Conservation (phyloP, 2,888 invertebrate species). For the Sphaerophoria rueppellii region DNA sequence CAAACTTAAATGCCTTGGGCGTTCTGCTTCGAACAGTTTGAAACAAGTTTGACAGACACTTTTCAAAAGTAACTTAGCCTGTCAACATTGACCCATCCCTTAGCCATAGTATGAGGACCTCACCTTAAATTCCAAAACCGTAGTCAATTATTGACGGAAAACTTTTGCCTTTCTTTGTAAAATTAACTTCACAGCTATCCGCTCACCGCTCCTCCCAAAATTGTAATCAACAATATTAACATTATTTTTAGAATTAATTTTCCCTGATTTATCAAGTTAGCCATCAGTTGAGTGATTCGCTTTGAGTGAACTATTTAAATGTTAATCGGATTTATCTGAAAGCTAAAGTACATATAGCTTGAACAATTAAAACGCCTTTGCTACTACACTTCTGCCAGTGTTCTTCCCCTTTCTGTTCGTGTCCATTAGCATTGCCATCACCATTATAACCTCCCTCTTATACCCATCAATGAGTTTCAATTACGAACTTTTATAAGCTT, state of each 20-base stretch:
- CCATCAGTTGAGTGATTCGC: conserved; percentile 3
- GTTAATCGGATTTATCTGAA: conserved; percentile 52
- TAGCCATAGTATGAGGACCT: neutral
- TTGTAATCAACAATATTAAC: conserved; percentile 22
- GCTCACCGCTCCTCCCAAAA: neutral
- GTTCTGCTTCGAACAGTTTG: too few relatives aligned
- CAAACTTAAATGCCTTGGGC: too few relatives aligned
- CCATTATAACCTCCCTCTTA: neutral
- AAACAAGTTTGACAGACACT: too few relatives aligned
- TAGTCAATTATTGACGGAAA: neutral
- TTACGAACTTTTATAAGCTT: conserved; percentile 63
- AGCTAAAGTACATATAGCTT: conserved; percentile 45
- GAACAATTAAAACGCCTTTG: conserved; percentile 38
- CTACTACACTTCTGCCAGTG: neutral
- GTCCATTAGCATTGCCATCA: too few relatives aligned
- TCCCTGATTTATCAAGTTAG: conserved; percentile 17
- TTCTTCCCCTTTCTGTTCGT: neutral
- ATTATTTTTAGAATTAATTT: conserved; percentile 30
- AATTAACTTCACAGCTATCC: too few relatives aligned
- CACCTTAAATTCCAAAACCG: neutral
- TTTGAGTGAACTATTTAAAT: conserved; percentile 49
- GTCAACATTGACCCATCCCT: neutral
- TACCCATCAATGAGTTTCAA: conserved; percentile 58
- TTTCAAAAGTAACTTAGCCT: too few relatives aligned
- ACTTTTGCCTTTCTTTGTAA: neutral